These are phyloP conservation scores for Podiceps cristatus DNA, from an alignment of 2,113 vertebrate genomes.

Conservation along the genomic window DNA sequence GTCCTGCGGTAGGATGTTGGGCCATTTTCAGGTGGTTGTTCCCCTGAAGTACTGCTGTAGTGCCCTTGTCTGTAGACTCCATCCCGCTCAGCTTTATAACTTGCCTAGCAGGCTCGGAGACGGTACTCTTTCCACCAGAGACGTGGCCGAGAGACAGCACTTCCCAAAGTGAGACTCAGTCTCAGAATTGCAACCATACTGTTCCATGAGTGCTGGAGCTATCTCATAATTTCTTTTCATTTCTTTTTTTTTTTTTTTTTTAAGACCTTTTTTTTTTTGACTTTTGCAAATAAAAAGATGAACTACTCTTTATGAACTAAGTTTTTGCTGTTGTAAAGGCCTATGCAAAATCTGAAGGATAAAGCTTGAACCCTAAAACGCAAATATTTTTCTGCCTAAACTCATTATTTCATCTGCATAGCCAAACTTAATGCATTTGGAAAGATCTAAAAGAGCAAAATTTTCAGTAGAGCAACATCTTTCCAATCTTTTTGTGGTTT, in stretches of 20 bases:
- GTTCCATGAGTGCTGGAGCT: not conserved
- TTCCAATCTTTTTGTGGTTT: not conserved
- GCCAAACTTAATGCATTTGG: not conserved
- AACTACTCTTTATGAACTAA: not conserved
- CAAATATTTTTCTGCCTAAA: not conserved
- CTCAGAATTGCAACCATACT: fast-evolving
- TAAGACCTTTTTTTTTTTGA: too few relatives aligned
- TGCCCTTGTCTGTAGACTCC: fast-evolving
- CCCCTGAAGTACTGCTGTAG: fast-evolving
- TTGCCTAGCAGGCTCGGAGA: fast-evolving
- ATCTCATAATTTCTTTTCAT: not conserved
- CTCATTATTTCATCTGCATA: not conserved
- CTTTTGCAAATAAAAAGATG: not conserved
- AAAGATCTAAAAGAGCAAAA: not conserved
- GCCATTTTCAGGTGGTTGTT: too few relatives aligned
- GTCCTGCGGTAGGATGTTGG: not conserved
- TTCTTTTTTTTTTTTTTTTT: not conserved
- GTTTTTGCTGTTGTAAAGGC: not conserved
- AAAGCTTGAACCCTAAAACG: not conserved
- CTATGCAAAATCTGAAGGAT: not conserved
- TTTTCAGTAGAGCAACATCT: not conserved
- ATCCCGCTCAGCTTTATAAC: fast-evolving
- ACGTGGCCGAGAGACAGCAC: fast-evolving
- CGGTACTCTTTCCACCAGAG: not conserved
- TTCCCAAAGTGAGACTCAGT: fast-evolving